phyloP scores from a whole-genome alignment of 2,888 invertebrate genomes.

The Ectemnius cavifrons region DNA sequence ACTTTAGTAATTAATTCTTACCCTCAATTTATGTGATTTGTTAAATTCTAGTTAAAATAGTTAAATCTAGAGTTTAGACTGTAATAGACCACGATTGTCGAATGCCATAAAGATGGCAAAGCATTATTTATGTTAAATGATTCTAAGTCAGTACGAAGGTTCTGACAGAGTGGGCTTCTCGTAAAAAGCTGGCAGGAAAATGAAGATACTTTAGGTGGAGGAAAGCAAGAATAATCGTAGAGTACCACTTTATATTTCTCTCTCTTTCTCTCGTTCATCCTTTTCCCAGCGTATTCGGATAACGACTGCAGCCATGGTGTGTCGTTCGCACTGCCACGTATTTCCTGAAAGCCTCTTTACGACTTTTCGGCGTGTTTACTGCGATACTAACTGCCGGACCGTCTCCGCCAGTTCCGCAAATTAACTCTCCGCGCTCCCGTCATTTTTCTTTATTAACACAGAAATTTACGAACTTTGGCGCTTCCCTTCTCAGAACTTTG shows the following conservation, averaged over 20 bases:
- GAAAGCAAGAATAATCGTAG: slow-evolving; percentile 1
- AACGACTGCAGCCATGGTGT: slow-evolving; percentile 41
- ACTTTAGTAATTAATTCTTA: too few relatives aligned
- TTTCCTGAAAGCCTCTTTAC: slow-evolving; percentile 56
- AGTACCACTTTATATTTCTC: slow-evolving; percentile 2
- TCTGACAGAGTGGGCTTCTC: too few relatives aligned
- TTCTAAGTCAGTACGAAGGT: too few relatives aligned
- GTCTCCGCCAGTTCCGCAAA: slow-evolving; percentile 35
- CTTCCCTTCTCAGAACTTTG: too few relatives aligned
- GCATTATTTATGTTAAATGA: too few relatives aligned
- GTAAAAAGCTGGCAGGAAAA: slow-evolving; percentile 16
- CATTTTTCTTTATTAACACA: slow-evolving; percentile 57
- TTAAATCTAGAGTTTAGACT: too few relatives aligned
- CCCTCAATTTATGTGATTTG: too few relatives aligned
- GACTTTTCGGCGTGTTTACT: slow-evolving; percentile 55
- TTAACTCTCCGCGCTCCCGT: slow-evolving; percentile 50
- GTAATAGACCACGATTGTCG: too few relatives aligned
- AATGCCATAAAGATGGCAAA: too few relatives aligned
- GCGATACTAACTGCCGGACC: slow-evolving; percentile 45
- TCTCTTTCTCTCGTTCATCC: neutral
- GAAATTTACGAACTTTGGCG: slow-evolving; percentile 42
- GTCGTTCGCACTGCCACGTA: slow-evolving; percentile 35
- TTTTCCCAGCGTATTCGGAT: slow-evolving; percentile 22
- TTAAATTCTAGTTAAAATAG: too few relatives aligned
- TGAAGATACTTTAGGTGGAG: slow-evolving; percentile 9